Conservation (phyloP, 2,888 invertebrate species). For the Ctenicera cuprea region DNA sequence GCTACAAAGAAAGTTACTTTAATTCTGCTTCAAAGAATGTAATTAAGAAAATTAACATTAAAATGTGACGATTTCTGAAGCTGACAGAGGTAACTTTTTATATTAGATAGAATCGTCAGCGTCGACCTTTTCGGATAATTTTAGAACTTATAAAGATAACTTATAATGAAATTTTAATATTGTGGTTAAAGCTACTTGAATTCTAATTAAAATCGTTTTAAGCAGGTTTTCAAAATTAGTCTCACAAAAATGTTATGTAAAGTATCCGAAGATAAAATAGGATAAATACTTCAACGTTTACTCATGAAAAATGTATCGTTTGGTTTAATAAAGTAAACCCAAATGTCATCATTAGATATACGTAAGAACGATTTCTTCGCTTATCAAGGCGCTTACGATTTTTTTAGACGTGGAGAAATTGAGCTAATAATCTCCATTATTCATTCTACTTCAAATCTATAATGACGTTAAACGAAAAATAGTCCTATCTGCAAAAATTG, state of each 20-base stretch:
- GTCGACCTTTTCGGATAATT: no score
- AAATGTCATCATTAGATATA: conserved; percentile 22
- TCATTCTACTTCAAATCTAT: conserved; percentile 8
- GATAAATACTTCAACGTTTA: no score
- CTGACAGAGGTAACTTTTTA: neutral
- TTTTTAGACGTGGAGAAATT: conserved; percentile 12
- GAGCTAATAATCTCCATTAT: conserved; percentile 25
- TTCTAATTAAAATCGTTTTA: no score
- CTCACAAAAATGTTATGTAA: no score
- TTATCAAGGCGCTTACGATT: conserved; percentile 21
- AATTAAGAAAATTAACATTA: conserved; percentile 11
- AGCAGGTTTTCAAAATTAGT: no score
- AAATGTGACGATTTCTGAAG: neutral
- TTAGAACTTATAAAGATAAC: no score
- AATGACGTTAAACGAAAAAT: conserved; percentile 9
- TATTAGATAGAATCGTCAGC: neutral
- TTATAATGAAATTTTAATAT: conserved; percentile 1
- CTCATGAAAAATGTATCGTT: neutral
- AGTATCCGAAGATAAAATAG: no score
- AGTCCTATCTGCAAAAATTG: neutral
- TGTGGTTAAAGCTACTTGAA: no score
- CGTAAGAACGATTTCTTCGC: conserved; percentile 9
- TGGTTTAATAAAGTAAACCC: neutral
- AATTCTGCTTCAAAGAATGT: neutral
- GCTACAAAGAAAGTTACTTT: neutral